Evolutionary conservation across 1,140 invertebrate genomes (phyloP), one percentile per base, ranked within the genome.

Genomic region (Zaprionus ghesquierei): DNA sequence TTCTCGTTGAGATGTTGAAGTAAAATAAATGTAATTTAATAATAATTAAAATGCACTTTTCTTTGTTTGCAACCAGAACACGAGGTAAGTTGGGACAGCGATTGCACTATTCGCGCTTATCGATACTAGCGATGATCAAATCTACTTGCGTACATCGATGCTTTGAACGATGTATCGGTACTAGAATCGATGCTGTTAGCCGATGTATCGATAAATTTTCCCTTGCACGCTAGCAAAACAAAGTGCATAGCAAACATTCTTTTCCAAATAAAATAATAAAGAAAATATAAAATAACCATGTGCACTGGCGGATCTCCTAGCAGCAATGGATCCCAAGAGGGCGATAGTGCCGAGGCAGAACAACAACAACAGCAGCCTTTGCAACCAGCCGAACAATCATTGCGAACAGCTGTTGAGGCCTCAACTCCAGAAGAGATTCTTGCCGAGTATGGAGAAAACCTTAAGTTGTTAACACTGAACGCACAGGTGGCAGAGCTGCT

Each of bases 401-500:
- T 62, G 15, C 53, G 79, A 44, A 72, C 75, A 5, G 71, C 82
- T 25, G 73, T 87, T 41, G 77, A 46, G 0, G 85, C 84, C 29
- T 69, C 56, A 38, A 89, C 69, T 13, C 38, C 63, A 0, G 77
- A 80, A 13, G 79, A 91, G 50, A 86, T 91, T 53, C 62, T 79
- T 15, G 77, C 68, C 13, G 95, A 97, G 69, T 97, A 96, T 81
- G 96, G 96, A 0, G 93, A 94, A 33, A 97, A 96, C 91, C 93
- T 99, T 10, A 98, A 96, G 91, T 91, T 97, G 51, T 90, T 99
- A 35, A 95, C 95, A 1, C 93, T 94, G 0, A 98, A 97, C 84
- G 95, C 98, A 89, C 98, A 98, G 93, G 96, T 98, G 23, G 95
- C 96, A 82, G 98, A 99, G 92, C 93, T 99, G 25, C 97, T 99